Base-by-base conservation (phyloP, 2,888 invertebrate species). In the Herminia tarsipennalis region DNA sequence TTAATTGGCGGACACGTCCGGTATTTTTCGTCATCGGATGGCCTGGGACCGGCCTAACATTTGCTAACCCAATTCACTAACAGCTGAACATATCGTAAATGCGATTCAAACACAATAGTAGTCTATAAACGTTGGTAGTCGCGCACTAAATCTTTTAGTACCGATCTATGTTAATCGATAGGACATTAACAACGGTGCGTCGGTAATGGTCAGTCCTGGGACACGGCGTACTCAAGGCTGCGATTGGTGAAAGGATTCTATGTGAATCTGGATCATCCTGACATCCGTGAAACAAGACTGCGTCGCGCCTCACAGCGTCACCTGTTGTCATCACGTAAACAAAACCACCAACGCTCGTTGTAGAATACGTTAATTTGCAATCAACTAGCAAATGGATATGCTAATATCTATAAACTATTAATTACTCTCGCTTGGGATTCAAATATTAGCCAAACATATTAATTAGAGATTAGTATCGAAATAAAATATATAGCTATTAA, bases 221-320 rank as follows among this genome's bases (percentile, higher is more conserved):
- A 73, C 74, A 67, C 69, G 72, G 68, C 49, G 62, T 38, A 60
- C 78, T 84, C 90, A 90, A 91, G 90, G 90, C 84, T 85, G 78
- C 61, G 46, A 69, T 48, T 22, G 73, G 90, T 89, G 90, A 91
- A 91, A 90, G 90, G 90, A 88, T 81, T 65, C 75, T 56, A 63
- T 60, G 72, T 74, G 82, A 82, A 90, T 88, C 89, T 89, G 89
- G 88, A 89, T 86, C 90, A 88, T 90, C 90, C 79, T 73, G 76
- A 78, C 66, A 70, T 78, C 68, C 61, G 61, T 38, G 41, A 67
- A 49, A 43, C 27, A 40, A 38, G 42, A 50, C 47, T 53, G 43
- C 40, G 48, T 43, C 13, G 44, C 13, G 13, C 14, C 9, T 22
- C 43, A 9, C 37, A 13, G 44, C 37, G 37, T 37, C 6, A 9